A percentile compares a stretch with the other conserved stretches of the same genome.
phyloP scores from a whole-genome alignment of 1,140 invertebrate species.

The Orius laevigatus region DNA sequence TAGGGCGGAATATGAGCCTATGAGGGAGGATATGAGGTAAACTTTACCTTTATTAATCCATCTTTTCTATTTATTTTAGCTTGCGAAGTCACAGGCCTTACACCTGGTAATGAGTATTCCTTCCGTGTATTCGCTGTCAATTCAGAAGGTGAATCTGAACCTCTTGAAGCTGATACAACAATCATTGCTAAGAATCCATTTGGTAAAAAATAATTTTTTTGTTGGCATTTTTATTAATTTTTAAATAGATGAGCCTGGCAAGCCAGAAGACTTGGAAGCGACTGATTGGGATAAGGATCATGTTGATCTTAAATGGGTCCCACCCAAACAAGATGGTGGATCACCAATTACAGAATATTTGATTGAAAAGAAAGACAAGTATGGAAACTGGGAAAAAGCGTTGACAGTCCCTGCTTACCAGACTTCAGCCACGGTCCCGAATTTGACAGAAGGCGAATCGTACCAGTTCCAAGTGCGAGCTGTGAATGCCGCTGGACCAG shows the following conservation, averaged over 20 bases:
- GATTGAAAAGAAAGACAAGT: constrained; percentile 83
- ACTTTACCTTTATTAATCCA: not conserved
- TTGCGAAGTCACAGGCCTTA: constrained; percentile 70
- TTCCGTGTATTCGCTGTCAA: constrained; percentile 94
- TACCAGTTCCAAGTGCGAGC: constrained; percentile 85
- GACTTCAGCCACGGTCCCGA: constrained; percentile 69
- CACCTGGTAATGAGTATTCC: constrained; percentile 81
- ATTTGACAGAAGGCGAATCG: constrained; percentile 76
- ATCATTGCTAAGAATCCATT: constrained; percentile 95
- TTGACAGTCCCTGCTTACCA: constrained; percentile 61
- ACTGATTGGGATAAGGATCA: constrained; percentile 94
- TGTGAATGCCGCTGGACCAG: constrained; percentile 83
- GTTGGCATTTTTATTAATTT: constrained; percentile 8
- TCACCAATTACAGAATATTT: constrained; percentile 74
- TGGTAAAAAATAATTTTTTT: constrained; percentile 30
- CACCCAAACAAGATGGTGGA: constrained; percentile 66
- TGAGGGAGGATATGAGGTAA: too few relatives aligned
- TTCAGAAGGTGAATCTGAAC: constrained; percentile 87
- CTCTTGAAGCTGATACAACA: constrained; percentile 66
- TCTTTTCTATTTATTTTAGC: constrained; percentile 27
- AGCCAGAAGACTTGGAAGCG: constrained; percentile 75
- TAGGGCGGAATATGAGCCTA: too few relatives aligned
- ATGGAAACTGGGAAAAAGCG: constrained; percentile 86
- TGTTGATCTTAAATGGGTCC: constrained; percentile 75
- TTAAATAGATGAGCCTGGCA: constrained; percentile 68